Evolutionary conservation across 1,140 invertebrate genomes (phyloP), one percentile per base, ranked within the genome.

Genomic region (Dendroctonus ponderosae): DNA sequence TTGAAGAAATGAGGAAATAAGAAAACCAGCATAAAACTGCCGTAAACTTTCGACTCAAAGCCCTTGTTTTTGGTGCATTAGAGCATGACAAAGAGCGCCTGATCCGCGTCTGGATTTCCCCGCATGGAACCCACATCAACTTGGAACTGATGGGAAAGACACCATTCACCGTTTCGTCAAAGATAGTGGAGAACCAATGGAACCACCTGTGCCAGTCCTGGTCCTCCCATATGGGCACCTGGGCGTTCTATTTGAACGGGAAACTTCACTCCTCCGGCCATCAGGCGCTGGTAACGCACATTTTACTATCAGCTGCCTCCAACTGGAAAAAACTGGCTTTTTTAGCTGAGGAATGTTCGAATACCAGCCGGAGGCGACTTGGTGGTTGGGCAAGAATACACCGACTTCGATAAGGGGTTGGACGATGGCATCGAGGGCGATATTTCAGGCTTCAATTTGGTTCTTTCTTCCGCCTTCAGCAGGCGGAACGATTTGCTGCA

Each of bases 141-240:
- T 73, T 87, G 52, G 82, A 85, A 54, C 81, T 88, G n/a, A 76
- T 81, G 41, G 83, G 82, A 38, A 75, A 77, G 43, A 72, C 78
- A 9, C 73, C 85, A 15, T 81, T 85, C 49, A 77, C 71, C 42
- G 71, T 81, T 15, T 72, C 79, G 0, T 74, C 82, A 7, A 75
- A 80, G 41, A 73, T 88, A 11, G 63, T 71, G 15, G 82, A 82
- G 67, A 79, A 85, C 70, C 76, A 79, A 1, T 89, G 87, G 87
- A 82, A 85, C 57, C 86, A 88, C 71, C 71, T 87, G n/a, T 88
- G 87, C 68, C 76, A 86, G 56, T 86, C 85, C 50, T 89, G 87
- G 82, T 83, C 85, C 56, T 82, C 83, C 5, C 75, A 77, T 42
- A 78, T 78, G 49, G 86, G 82, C n/a, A 79, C 79, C 5, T 88